A percentile compares a stretch with the other conserved stretches of the same genome.
These are phyloP conservation scores for Hypanus sabinus DNA, from an alignment of 2,113 vertebrate species.

Conservation along the genomic window DNA sequence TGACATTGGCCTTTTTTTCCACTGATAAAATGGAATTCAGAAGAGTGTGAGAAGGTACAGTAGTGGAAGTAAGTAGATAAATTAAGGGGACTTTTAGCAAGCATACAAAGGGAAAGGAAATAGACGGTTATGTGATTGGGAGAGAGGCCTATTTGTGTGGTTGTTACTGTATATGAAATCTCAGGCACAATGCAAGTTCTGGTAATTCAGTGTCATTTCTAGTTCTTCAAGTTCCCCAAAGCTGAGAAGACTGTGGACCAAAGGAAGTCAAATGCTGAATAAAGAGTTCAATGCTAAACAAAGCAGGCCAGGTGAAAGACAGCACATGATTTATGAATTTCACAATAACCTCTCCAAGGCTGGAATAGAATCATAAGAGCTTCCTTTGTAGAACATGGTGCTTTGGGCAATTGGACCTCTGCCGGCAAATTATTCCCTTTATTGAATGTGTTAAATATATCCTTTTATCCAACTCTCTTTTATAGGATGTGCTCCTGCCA, in stretches of 20 bases:
- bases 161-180: too few relatives aligned
- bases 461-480: not conserved
- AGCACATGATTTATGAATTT: not conserved
- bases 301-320: not conserved
- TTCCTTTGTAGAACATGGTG: not conserved
- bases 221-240: not conserved
- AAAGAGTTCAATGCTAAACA: not conserved
- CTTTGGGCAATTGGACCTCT: not conserved
- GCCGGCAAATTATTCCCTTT: not conserved
- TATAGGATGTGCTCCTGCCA: not conserved
- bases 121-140: too few relatives aligned
- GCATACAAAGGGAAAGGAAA: too few relatives aligned
- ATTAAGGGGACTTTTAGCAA: too few relatives aligned
- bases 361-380: not conserved
- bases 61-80: too few relatives aligned
- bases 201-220: not conserved
- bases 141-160: too few relatives aligned
- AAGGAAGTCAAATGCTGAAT: not conserved
- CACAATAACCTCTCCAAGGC: not conserved
- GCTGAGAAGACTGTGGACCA: not conserved
- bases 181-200: not conserved
- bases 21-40: too few relatives aligned
- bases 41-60: too few relatives aligned
- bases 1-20: too few relatives aligned
- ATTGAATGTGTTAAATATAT: not conserved